phyloP scores from a whole-genome alignment of 1,140 invertebrate genomes.

The Oscheius sp. region DNA sequence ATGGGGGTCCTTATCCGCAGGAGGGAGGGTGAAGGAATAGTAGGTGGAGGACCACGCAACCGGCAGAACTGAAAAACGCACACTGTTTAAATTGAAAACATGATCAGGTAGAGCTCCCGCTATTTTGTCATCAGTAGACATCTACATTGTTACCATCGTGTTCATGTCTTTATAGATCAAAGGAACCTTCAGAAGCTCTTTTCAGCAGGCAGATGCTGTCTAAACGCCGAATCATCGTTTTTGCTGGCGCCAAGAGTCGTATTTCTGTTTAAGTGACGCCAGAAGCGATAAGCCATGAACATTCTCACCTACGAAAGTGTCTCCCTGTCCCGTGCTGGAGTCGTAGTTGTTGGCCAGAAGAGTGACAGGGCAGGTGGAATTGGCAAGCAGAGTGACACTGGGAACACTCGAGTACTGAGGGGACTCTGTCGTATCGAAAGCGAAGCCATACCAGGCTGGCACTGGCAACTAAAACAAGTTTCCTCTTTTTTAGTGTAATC shows the following conservation, averaged over 20 bases:
- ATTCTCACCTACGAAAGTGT: conserved; percentile 14
- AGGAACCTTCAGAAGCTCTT: no score
- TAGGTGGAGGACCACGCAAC: conserved; percentile 3
- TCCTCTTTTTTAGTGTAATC: no score
- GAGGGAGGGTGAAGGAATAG: conserved; percentile 14
- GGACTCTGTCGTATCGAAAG: neutral
- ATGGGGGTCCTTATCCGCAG: neutral
- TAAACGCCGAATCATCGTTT: no score
- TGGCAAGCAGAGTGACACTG: neutral
- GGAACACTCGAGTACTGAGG: neutral
- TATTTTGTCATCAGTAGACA: no score
- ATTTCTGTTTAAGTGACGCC: neutral
- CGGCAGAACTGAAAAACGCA: conserved; percentile 17
- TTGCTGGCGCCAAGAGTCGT: no score
- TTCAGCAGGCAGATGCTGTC: no score
- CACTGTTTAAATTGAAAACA: neutral
- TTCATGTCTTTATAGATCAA: no score
- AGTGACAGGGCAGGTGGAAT: conserved; percentile 21
- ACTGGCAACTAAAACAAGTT: neutral
- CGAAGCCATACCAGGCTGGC: conserved; percentile 12
- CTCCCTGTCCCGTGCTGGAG: conserved; percentile 14
- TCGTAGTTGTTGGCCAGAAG: conserved; percentile 19
- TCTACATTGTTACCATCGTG: no score
- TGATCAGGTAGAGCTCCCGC: no score
- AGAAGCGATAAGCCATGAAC: neutral